Percentiles rank a stretch among this genome's conserved stretches.
These are phyloP conservation scores for Malaclemys terrapin DNA, from an alignment of 2,113 vertebrate species.

Conservation along the genomic window DNA sequence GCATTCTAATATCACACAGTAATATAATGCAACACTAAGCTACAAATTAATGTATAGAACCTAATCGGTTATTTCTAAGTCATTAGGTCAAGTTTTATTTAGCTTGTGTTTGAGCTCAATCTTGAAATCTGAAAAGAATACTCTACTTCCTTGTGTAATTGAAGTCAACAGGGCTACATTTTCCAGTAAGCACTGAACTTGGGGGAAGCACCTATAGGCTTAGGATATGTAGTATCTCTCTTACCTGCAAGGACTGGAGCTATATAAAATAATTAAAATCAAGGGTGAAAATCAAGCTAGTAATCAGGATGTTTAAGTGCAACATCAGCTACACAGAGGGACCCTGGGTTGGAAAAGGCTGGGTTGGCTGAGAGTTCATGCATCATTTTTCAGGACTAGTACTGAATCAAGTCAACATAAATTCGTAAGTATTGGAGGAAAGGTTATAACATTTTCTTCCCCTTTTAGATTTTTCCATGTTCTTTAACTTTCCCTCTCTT, in stretches of 20 bases:
- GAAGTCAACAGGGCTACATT: neutral
- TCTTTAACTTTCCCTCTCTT: neutral
- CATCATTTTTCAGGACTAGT: neutral
- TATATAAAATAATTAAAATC: neutral
- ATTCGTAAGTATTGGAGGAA: neutral
- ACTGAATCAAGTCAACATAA: neutral
- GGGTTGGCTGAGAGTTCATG: neutral
- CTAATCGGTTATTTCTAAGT: neutral
- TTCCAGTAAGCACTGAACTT: fast-evolving
- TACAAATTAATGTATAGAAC: neutral
- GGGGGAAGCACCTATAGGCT: fast-evolving
- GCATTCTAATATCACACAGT: neutral
- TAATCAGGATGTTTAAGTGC: neutral
- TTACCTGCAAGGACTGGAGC: neutral
- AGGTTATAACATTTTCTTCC: neutral
- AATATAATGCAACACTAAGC: neutral
- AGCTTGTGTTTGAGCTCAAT: neutral
- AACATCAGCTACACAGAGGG: neutral
- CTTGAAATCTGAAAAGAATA: neutral
- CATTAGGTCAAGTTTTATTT: neutral
- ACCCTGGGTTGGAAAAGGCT: neutral
- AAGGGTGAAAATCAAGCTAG: neutral
- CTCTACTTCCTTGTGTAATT: neutral
- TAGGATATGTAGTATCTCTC: neutral
- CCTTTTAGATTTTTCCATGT: neutral